phyloP scores from a whole-genome alignment of 2,888 invertebrate species.

The Cheilosia scutellata region DNA sequence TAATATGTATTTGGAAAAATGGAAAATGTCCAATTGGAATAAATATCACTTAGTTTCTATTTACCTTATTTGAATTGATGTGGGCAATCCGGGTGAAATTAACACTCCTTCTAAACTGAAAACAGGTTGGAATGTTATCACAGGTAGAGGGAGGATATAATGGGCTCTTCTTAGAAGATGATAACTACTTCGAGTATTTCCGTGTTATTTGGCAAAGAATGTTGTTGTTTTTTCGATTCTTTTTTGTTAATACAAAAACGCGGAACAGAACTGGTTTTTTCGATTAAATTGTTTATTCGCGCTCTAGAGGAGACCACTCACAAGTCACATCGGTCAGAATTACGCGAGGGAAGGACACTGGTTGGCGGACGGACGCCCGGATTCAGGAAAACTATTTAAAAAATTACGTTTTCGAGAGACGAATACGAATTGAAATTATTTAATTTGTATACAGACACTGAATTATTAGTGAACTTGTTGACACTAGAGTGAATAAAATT shows the following conservation, averaged over 20 bases:
- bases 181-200: constrained; percentile 11
- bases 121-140: constrained; percentile 17
- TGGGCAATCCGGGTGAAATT: constrained; percentile 47
- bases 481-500: constrained; percentile 25
- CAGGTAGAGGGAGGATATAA: constrained; percentile 10
- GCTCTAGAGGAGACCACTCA: constrained; percentile 15
- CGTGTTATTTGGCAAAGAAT: constrained; percentile 22
- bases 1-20: not conserved
- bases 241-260: constrained; percentile 30
- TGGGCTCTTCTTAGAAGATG: not conserved
- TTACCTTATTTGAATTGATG: constrained; percentile 39
- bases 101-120: constrained; percentile 33
- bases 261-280: constrained; percentile 66
- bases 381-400: constrained; percentile 34
- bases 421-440: not conserved
- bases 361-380: constrained; percentile 12
- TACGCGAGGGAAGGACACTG: constrained; percentile 7
- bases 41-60: constrained; percentile 32
- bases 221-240: constrained; percentile 20
- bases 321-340: not conserved
- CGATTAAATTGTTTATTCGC: constrained; percentile 58
- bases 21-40: constrained; percentile 28
- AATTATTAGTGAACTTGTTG: constrained; percentile 11
- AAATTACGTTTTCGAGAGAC: constrained; percentile 11
- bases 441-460: constrained; percentile 29